These are phyloP conservation scores for Salvator merianae DNA, from an alignment of 2,113 vertebrate species.

Conservation along the genomic window DNA sequence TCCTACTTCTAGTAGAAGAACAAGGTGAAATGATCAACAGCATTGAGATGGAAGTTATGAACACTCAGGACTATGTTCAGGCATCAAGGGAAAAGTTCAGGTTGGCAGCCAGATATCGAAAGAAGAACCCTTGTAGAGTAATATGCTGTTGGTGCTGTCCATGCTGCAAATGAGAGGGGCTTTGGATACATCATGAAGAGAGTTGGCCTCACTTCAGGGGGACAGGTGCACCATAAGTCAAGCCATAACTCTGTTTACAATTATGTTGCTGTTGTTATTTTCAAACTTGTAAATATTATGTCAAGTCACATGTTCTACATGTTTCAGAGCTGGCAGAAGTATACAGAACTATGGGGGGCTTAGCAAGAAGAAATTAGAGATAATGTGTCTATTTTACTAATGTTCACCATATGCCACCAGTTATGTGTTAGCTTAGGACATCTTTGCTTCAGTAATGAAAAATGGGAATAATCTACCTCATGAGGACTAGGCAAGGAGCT, in stretches of 20 bases:
- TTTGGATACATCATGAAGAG: not conserved
- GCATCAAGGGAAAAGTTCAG: conserved; percentile 87
- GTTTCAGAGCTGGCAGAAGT: not conserved
- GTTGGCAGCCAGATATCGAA: conserved; percentile 85
- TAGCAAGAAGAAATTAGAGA: not conserved
- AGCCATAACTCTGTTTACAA: not conserved
- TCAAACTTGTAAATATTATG: not conserved
- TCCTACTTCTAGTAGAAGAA: conserved; percentile 89
- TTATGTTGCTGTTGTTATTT: not conserved
- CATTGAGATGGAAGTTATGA: conserved; percentile 86
- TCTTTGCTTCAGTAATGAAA: not conserved
- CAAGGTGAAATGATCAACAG: conserved; percentile 88
- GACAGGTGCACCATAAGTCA: not conserved
- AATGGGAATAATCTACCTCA: not conserved
- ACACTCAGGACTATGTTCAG: conserved; percentile 86
- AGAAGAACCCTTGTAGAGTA: conserved; percentile 83
- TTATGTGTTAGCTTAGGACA: not conserved
- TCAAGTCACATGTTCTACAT: not conserved
- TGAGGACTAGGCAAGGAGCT: too few species aligned
- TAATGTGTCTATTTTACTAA: too few species aligned
- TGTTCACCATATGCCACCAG: not conserved
- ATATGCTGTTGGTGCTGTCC: conserved; percentile 92
- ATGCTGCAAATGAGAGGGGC: conserved; percentile 66
- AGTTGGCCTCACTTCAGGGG: not conserved
- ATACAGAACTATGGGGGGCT: not conserved